Evolutionary conservation across 2,888 invertebrate genomes (phyloP).

Genomic region (Maniola hyperantus): DNA sequence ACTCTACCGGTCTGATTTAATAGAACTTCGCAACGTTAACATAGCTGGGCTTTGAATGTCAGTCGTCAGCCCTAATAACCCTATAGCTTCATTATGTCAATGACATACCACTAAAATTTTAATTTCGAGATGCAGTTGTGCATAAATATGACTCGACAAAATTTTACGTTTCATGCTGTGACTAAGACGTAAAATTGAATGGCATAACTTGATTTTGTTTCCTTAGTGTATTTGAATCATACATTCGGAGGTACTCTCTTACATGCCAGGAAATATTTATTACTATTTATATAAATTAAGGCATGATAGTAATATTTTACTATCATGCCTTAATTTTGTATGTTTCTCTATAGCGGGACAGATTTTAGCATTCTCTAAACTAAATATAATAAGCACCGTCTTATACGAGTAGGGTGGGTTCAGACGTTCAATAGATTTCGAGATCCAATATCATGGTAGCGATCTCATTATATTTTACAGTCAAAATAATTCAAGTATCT

Average conservation of each 20-base stretch:
- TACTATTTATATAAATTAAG: no score
- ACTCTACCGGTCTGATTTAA: no score
- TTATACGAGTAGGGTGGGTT: not conserved
- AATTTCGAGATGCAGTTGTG: not conserved
- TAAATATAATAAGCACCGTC: no score
- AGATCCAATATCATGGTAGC: not conserved
- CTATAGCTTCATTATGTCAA: not conserved
- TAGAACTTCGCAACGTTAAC: no score
- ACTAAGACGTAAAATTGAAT: not conserved
- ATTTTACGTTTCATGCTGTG: not conserved
- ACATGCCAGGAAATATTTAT: not conserved
- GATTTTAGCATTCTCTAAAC: not conserved
- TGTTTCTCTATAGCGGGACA: not conserved
- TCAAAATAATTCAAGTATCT: no score
- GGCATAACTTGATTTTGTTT: not conserved
- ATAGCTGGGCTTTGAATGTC: no score
- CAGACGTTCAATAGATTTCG: not conserved
- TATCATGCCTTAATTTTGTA: not conserved
- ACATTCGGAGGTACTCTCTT: not conserved
- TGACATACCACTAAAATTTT: not conserved
- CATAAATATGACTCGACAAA: not conserved
- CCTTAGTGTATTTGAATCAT: not conserved
- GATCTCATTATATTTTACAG: no score
- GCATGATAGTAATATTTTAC: no score
- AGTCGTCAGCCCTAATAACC: not conserved